phyloP scores from a whole-genome alignment of 2,797 vertebrate genomes.

The Clamator glandarius region DNA sequence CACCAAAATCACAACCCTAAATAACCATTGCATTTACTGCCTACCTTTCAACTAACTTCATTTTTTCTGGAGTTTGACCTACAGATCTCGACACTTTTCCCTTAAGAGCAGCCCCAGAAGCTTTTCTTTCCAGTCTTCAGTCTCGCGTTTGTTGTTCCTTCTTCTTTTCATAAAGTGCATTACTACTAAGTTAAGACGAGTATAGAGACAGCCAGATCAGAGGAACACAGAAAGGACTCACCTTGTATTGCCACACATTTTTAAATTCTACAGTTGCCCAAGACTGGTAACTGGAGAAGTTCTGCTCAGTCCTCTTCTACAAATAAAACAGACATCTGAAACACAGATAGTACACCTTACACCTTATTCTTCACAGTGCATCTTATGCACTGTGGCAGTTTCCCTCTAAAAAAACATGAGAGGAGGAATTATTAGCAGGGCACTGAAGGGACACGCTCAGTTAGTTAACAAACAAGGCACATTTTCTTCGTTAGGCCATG shows the following conservation, averaged over 20 bases:
- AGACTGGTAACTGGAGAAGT: neutral
- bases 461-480: conserved; percentile 33
- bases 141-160: neutral
- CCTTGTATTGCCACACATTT: neutral
- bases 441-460: neutral
- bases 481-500: neutral
- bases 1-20: neutral
- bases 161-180: neutral
- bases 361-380: neutral
- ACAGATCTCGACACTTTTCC: neutral
- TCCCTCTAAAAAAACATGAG: neutral
- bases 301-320: neutral
- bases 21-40: neutral
- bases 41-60: neutral
- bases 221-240: neutral
- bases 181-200: neutral
- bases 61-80: neutral
- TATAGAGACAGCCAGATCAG: neutral
- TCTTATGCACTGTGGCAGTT: neutral
- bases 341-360: fast-evolving
- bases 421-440: neutral
- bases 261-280: neutral
- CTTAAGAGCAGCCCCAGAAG: neutral
- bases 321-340: neutral
- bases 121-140: neutral